These are phyloP conservation scores for Drosophila meridionalis DNA, from an alignment of 2,888 invertebrate genomes.

Conservation along the genomic window DNA sequence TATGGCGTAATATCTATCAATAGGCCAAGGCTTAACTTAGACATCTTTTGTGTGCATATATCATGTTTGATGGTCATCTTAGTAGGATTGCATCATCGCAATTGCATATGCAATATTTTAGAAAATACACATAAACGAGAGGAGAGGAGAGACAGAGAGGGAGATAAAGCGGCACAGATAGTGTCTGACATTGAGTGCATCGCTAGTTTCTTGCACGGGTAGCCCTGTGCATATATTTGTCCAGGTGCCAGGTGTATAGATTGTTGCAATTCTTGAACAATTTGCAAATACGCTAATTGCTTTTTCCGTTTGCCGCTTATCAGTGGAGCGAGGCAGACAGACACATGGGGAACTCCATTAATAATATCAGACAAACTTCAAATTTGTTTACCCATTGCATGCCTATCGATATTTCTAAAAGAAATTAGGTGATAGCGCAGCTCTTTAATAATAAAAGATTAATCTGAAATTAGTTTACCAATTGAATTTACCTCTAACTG, in stretches of 20 bases:
- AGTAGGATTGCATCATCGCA: slow-evolving; percentile 36
- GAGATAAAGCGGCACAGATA: slow-evolving; percentile 1
- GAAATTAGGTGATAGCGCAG: neutral
- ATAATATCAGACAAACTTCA: neutral
- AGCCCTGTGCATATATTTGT: slow-evolving; percentile 21
- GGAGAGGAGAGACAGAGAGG: neutral
- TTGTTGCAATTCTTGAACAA: slow-evolving; percentile 5
- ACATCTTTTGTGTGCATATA: slow-evolving; percentile 4
- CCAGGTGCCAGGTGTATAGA: slow-evolving; percentile 19
- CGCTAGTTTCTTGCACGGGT: slow-evolving; percentile 13
- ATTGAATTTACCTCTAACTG: neutral
- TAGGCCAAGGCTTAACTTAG: slow-evolving; percentile 35
- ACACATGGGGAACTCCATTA: neutral
- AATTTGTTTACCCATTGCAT: slow-evolving; percentile 4
- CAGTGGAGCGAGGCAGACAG: neutral
- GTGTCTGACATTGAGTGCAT: slow-evolving; percentile 18
- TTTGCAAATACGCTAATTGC: slow-evolving; percentile 39
- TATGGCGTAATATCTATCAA: slow-evolving; percentile 32
- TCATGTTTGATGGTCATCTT: slow-evolving; percentile 11
- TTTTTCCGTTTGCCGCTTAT: slow-evolving; percentile 33
- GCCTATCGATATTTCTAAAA: neutral
- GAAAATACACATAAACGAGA: slow-evolving; percentile 1
- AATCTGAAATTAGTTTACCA: neutral
- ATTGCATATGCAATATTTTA: slow-evolving; percentile 11
- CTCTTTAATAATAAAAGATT: neutral